Evolutionary conservation across 1,140 invertebrate species (phyloP).

Genomic region (Caenorhabditis tropicalis): DNA sequence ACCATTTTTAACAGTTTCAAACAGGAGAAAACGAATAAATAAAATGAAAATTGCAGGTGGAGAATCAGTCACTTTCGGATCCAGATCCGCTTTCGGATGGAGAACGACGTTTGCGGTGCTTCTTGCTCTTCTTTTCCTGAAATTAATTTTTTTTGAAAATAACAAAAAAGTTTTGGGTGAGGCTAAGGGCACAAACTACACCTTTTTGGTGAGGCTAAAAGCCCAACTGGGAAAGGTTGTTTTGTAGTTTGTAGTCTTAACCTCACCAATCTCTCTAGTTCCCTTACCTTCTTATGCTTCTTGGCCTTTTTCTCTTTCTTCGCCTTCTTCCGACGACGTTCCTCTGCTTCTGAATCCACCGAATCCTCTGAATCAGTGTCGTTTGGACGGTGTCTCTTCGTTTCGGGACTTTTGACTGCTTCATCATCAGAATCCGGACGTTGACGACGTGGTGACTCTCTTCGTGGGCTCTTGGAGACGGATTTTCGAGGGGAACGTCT

Average conservation of each 20-base stretch:
- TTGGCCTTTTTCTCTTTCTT: constrained; percentile 44
- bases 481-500: neutral
- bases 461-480: neutral
- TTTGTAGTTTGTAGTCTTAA: too few relatives aligned
- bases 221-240: too few relatives aligned
- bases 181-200: too few relatives aligned
- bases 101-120: constrained; percentile 10
- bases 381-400: constrained; percentile 5
- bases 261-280: neutral
- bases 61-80: neutral
- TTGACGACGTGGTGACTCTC: neutral
- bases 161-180: neutral
- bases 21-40: neutral
- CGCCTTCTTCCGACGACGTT: constrained; percentile 24
- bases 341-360: neutral
- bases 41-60: neutral
- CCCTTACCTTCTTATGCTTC: constrained; percentile 47
- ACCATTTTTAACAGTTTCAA: neutral
- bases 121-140: constrained; percentile 22
- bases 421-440: neutral
- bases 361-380: neutral
- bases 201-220: too few relatives aligned
- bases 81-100: neutral
- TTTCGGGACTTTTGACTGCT: neutral
- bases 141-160: neutral